Evolutionary conservation across 2,797 vertebrate genomes (phyloP).

Genomic region (Spinus pinus): DNA sequence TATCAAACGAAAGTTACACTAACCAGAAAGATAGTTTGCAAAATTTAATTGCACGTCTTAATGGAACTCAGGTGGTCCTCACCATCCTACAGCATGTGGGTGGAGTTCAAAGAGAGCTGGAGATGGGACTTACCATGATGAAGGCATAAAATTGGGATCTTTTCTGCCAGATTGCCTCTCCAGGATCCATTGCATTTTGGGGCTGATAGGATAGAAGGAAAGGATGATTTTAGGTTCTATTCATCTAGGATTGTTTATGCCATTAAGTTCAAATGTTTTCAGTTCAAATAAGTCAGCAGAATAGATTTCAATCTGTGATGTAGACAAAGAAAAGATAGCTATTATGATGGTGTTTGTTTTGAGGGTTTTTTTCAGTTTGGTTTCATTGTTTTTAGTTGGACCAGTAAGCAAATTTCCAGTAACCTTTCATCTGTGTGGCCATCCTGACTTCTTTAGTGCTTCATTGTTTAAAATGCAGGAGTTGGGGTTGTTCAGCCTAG

Average conservation of each 20-base stretch:
- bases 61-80: neutral
- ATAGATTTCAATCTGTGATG: neutral
- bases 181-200: neutral
- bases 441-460: neutral
- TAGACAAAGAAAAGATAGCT: neutral
- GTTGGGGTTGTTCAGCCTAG: neutral
- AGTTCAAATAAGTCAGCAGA: neutral
- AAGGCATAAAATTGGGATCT: neutral
- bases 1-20: neutral
- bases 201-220: neutral
- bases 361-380: neutral
- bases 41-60: neutral
- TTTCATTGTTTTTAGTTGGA: neutral
- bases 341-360: neutral
- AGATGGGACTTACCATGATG: rapidly evolving
- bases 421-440: neutral
- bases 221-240: neutral
- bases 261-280: neutral
- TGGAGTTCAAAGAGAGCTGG: neutral
- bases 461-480: neutral
- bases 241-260: neutral
- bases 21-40: neutral
- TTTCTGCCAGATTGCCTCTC: neutral
- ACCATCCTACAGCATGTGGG: rapidly evolving
- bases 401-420: neutral